Conservation (phyloP, 2,113 vertebrate species). For the Mormoops blainvillei region DNA sequence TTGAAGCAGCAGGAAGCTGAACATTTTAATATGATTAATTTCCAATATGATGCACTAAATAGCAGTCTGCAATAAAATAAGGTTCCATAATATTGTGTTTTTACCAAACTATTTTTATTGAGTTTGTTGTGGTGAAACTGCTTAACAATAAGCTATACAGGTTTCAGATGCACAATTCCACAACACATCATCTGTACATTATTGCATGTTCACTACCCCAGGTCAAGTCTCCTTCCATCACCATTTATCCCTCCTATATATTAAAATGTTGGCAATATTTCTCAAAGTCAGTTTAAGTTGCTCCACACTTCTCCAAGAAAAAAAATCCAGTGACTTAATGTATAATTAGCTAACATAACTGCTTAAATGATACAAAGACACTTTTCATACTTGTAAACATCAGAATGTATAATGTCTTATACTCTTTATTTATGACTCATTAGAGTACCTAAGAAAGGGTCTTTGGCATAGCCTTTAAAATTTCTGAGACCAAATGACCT, state of each 20-base stretch:
- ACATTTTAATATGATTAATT: constrained; percentile 67
- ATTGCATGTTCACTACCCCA: too few relatives aligned
- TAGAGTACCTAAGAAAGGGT: neutral
- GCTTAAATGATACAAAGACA: neutral
- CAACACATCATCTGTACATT: too few relatives aligned
- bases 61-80: neutral
- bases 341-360: neutral
- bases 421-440: neutral
- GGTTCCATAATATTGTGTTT: constrained; percentile 10
- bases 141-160: too few relatives aligned
- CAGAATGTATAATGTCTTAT: neutral
- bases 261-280: neutral
- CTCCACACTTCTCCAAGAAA: neutral
- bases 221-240: neutral
- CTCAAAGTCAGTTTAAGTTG: neutral
- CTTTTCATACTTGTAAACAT: neutral
- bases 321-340: neutral
- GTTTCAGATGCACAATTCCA: too few relatives aligned
- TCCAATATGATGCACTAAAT: constrained; percentile 49
- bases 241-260: neutral
- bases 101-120: neutral
- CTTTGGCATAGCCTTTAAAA: neutral
- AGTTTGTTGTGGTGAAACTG: too few relatives aligned
- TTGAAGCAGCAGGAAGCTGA: constrained; percentile 39
- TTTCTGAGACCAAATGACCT: neutral